Base-by-base conservation (phyloP, 2,113 vertebrate species). In the Elachura formosa region DNA sequence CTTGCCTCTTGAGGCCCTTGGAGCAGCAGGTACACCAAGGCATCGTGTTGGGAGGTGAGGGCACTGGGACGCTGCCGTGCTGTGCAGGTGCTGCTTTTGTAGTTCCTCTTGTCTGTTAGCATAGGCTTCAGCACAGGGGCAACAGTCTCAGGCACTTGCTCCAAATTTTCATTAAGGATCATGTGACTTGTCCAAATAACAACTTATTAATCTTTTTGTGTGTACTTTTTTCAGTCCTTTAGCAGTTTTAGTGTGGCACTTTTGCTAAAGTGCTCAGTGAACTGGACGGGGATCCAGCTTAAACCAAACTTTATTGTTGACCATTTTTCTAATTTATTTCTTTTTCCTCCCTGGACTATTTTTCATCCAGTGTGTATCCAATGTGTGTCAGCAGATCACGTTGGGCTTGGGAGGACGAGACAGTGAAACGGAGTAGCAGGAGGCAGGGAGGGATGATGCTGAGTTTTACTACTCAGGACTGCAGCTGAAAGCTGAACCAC, bases 381-480 rank as follows among this genome's bases (percentile, higher is more conserved):
- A 52, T 36, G 5, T 38, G 34, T 66, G 55, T 26, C 33, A 49
- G 55, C 25, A 69, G 54, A 29, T 49, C 11, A 1, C 46, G 38
- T 45, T 0, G 0, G 41, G 21, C 11, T 17, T 73, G 63, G 52
- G 36, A 49, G 51, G 25, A 15, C 51, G 22, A 89, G 52, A 2
- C 3, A 11, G 52, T 76, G 67, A 71, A 80, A 20, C 6, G 28
- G 62, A 58, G 72, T 19, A 59, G 61, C 73, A 43, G 68, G 33
- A 73, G 41, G 43, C 26, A 24, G 75, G 63, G 46, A 55, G 67
- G 59, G 38, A 29, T 13, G 43, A 6, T 38, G 29, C 26, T 23
- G 58, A 2, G 58, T 79, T 87, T 87, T 52, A 19, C 51, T 38
- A 24, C 34, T 89, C 40, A 38, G 75, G 31, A 11, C 55, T 46